Evolutionary conservation across 2,888 invertebrate species (phyloP), one percentile per base, ranked within the genome.

Genomic region (Macroteleia sp.): DNA sequence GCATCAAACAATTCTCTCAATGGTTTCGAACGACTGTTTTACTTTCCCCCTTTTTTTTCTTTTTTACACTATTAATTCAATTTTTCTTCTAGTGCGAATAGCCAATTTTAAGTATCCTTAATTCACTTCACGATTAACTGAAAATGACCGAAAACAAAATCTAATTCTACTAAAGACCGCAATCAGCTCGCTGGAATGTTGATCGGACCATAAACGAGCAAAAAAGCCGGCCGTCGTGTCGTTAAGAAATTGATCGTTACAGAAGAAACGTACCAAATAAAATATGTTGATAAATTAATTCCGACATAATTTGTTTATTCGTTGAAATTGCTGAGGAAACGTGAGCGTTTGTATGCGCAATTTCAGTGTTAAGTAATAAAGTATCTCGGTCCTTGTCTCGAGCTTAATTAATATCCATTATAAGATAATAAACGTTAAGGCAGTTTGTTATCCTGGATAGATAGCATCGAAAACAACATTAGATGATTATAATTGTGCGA

Each of bases 111-210:
- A 67, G 54, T 67, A 39, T 32, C 75, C 75, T 56, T 67, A 54
- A 81, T 80, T 81, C 81, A 73, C 80, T 83, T 82, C 85, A 88
- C 88, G 88, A 89, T 89, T 89, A 89, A 87, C 88, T 86, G 87
- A 89, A 89, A 89, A 89, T 89, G 89, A 89, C 88, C 89, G 87
- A 89, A 89, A 88, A 87, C 89, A 78, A 88, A 89, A 89, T 89
- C 88, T 88, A 89, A 89, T 88, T 89, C 89, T 83, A 86, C 88
- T 88, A 89, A 89, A 89, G 85, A 88, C 89, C 84, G 87, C 87
- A 88, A 89, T 89, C 83, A 54, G 17, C 84, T 77, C 73, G 73
- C 79, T 74, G 81, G 80, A 71, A 76, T 77, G 76, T 39, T 36
- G 56, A 66, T 41, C 48, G 44, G 30, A 17, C 34, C 57, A 42